phyloP scores from a whole-genome alignment of 2,113 vertebrate genomes.

The Sitta europaea region DNA sequence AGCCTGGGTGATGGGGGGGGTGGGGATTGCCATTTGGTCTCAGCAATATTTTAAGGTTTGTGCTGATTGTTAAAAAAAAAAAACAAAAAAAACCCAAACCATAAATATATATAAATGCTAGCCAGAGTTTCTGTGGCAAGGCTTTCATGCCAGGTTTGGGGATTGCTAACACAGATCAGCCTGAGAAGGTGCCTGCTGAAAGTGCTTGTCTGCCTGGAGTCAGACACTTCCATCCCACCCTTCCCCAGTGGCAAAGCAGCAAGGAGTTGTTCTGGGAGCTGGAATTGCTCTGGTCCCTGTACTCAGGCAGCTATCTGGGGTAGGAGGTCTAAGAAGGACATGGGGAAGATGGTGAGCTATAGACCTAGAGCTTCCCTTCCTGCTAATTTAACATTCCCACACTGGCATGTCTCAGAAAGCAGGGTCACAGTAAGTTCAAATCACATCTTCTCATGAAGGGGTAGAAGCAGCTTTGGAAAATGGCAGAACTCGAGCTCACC shows the following conservation, averaged over 20 bases:
- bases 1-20: neutral
- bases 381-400: constrained; percentile 31
- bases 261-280: neutral
- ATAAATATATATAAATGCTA: neutral
- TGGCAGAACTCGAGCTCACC: neutral
- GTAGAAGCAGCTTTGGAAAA: constrained; percentile 60
- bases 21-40: neutral
- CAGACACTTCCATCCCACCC: neutral
- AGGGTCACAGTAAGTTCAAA: constrained; percentile 29
- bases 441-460: constrained; percentile 17
- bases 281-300: neutral
- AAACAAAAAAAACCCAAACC: neutral
- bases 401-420: constrained; percentile 19
- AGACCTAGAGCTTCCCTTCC: neutral
- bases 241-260: neutral
- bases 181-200: neutral
- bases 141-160: neutral
- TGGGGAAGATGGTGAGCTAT: neutral
- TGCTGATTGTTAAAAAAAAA: neutral
- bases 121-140: neutral
- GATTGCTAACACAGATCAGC: neutral
- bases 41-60: neutral
- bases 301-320: neutral
- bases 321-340: neutral
- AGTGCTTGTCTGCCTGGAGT: neutral